Evolutionary conservation across 2,888 invertebrate genomes (phyloP), one percentile per base, ranked within the genome.

Genomic region (Tortrix viridana): DNA sequence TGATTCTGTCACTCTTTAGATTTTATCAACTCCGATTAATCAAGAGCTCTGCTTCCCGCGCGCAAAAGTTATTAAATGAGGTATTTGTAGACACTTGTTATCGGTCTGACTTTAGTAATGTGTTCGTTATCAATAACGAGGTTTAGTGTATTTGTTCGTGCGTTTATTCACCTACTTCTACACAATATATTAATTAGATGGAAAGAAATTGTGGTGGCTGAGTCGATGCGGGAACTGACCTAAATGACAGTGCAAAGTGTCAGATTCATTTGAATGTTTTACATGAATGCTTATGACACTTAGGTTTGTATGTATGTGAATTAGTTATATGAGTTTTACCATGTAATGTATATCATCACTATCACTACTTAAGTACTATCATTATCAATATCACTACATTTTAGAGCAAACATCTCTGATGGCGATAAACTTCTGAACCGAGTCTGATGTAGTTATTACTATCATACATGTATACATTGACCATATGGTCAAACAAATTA

Each of bases 71-170:
- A 71, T 67, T 65, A 69, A 67, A 60, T 68, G 68, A 72, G 69
- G 68, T 69, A 71, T 70, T 73, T 67, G 71, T 70, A 72, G 71
- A 70, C 55, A 46, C 61, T 66, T 67, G 82, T 88, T 87, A 88
- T 89, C 88, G 71, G 74, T 73, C 67, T 79, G 80, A 86, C 81
- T 84, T 84, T 79, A 77, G 66, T 71, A 76, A 73, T 75, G 71
- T 74, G 65, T 71, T 72, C 76, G 80, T 88, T 86, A 87, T 90
- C 86, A 75, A 67, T 61, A 55, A 61, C 65, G 67, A 64, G 65
- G 66, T 67, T 69, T 68, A 70, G 70, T 71, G 71, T 70, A 72
- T 69, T 71, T 66, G 57, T 71, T 43, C 19, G 38, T 23, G 38
- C 20, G 47, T 54, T 20, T 47, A 41, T 41, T 46, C 52, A 62